phyloP scores from a whole-genome alignment of 2,888 invertebrate genomes.

The Hetaerina titia region DNA sequence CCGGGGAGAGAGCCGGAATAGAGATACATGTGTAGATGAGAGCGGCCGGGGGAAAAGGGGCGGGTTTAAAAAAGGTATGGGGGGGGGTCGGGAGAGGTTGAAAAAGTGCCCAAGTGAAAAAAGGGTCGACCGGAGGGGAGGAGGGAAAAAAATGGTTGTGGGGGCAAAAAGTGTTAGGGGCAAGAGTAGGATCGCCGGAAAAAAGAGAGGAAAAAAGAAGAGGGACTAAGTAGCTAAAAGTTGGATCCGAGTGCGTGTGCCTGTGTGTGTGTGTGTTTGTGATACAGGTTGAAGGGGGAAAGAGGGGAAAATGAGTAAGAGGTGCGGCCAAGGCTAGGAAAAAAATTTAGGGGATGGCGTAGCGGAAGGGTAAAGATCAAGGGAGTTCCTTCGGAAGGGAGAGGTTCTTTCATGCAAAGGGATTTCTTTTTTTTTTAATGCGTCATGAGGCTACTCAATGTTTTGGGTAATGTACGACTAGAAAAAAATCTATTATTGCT shows the following conservation, averaged over 20 bases:
- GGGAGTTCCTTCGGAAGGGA: no score
- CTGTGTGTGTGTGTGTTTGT: not conserved
- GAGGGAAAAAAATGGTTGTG: not conserved
- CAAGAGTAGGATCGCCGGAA: not conserved
- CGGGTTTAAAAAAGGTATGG: not conserved
- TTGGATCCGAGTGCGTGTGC: not conserved
- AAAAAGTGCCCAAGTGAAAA: slow-evolving; percentile 35
- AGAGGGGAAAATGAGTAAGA: not conserved
- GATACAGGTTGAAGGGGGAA: not conserved
- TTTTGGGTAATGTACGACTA: no score
- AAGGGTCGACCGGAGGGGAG: not conserved
- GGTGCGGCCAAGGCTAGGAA: not conserved
- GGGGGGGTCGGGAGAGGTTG: not conserved
- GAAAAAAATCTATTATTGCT: no score
- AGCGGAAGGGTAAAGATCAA: no score
- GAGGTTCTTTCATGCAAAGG: no score
- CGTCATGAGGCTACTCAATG: no score
- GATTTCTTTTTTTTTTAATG: no score
- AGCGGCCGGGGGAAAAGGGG: not conserved
- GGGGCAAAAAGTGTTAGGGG: not conserved
- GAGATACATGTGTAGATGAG: not conserved
- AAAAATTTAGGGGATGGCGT: no score
- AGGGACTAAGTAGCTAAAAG: not conserved
- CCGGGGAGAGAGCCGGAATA: not conserved
- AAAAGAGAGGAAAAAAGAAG: not conserved